A percentile compares a stretch with the other conserved stretches of the same genome.
Evolutionary conservation across 1,140 invertebrate genomes (phyloP).

Genomic region (Lepidurus couesii): DNA sequence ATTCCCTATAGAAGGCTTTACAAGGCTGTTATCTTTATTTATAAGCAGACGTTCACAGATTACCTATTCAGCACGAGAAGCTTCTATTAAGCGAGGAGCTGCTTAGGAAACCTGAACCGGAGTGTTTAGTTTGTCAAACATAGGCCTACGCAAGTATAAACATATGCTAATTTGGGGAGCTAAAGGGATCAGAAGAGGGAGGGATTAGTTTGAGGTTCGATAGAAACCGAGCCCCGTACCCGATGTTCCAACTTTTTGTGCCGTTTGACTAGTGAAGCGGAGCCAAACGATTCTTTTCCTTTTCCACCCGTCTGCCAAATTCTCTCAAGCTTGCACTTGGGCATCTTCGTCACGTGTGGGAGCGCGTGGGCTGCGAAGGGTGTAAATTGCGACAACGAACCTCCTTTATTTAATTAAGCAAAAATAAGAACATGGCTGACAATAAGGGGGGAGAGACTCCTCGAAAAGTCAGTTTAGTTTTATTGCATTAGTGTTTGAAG

Average conservation of each 20-base stretch:
- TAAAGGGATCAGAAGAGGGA: background rate
- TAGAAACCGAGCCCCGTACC: background rate
- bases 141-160: background rate
- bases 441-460: too few relatives aligned
- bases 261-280: background rate
- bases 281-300: too few relatives aligned
- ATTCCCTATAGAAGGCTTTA: too few relatives aligned
- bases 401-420: background rate
- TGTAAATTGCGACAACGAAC: constrained; percentile 10
- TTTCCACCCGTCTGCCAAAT: background rate
- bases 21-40: too few relatives aligned
- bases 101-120: too few relatives aligned
- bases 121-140: background rate
- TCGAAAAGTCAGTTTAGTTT: background rate
- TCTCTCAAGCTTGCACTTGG: background rate
- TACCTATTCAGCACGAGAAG: too few relatives aligned
- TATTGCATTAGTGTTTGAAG: background rate
- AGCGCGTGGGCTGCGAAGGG: background rate
- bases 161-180: background rate
- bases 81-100: too few relatives aligned
- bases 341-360: background rate
- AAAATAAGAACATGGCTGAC: background rate
- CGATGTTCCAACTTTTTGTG: background rate
- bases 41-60: too few relatives aligned
- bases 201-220: background rate